Base-by-base conservation (phyloP, 2,888 invertebrate genomes). In the Ophonus ardosiacus region DNA sequence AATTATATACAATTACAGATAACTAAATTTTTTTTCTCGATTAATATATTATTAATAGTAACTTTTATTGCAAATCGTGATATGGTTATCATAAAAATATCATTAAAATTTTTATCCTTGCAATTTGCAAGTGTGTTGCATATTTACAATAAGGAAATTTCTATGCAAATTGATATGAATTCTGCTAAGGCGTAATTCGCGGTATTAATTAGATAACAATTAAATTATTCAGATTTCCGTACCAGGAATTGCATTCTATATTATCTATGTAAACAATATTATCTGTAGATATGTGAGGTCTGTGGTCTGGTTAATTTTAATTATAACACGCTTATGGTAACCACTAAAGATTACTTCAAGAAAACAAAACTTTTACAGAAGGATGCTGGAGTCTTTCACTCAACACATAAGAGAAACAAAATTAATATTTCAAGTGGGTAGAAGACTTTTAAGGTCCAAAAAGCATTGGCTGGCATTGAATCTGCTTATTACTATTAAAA, bases 231-330 rank as follows among this genome's bases (percentile, higher is more conserved):
- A n/a, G 6, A 31, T 68, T 31, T 65, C 38, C n/a, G 4, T 68
- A 68, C 68, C 38, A 68, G 38, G 68, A 68, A 68, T 31, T 63
- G 8, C 24, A 21, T 21, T 63, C 24, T 17, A 17, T 7, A 59
- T n/a, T 61, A 63, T 63, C 24, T 24, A 59, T 68, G 68, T 68
- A 38, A 38, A 68, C 68, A 68, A 68, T 31, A 31, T 68, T 68
- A 68, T 68, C 68, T 68, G 24, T 7, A 6, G 7, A 7, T 68
- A 31, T 31, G 31, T 31, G 31, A 31, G 31, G 31, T 31, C 31
- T 31, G 31, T 5, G 31, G 31, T 31, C 4, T 24, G 68, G 68
- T 68, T 68, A 68, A 65, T 65, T 65, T 24, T 21, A 31, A 17
- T 24, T 24, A 63, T 10, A 24, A 24, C 21, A 24, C 8, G 31